These are phyloP conservation scores for Drosophila miranda DNA, from an alignment of 1,140 invertebrate genomes.

Conservation along the genomic window DNA sequence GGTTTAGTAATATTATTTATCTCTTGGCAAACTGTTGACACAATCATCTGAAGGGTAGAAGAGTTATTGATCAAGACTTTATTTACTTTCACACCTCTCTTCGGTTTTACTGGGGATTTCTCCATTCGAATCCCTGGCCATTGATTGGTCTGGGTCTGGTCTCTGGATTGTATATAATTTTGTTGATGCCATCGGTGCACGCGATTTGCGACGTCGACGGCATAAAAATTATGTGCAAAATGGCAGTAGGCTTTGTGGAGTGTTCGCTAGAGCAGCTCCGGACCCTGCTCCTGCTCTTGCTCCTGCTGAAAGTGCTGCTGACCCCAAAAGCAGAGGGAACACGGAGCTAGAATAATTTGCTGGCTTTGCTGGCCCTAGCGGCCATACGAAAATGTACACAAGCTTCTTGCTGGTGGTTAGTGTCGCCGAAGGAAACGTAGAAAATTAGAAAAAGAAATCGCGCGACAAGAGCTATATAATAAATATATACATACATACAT, in stretches of 20 bases:
- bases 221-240: slow-evolving; percentile 76
- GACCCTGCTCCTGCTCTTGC: slow-evolving; percentile 31
- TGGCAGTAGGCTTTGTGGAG: slow-evolving; percentile 73
- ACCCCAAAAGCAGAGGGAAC: slow-evolving; percentile 58
- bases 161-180: slow-evolving; percentile 60
- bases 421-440: slow-evolving; percentile 46
- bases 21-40: no score
- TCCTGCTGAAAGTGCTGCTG: slow-evolving; percentile 47
- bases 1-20: no score
- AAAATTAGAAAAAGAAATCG: slow-evolving; percentile 16
- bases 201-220: slow-evolving; percentile 66
- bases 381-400: slow-evolving; percentile 64
- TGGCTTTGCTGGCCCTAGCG: slow-evolving; percentile 15
- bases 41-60: neutral
- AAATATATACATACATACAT: slow-evolving; percentile 23
- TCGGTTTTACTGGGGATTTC: slow-evolving; percentile 15
- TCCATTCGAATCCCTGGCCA: slow-evolving; percentile 1
- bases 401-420: slow-evolving; percentile 80
- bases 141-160: neutral
- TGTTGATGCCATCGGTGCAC: slow-evolving; percentile 71
- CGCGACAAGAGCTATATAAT: slow-evolving; percentile 41
- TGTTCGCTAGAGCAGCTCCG: slow-evolving; percentile 57
- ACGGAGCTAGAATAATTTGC: slow-evolving; percentile 57
- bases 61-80: neutral
- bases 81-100: no score